Evolutionary conservation across 2,113 vertebrate genomes (phyloP).

Genomic region (Burhinus oedicnemus): DNA sequence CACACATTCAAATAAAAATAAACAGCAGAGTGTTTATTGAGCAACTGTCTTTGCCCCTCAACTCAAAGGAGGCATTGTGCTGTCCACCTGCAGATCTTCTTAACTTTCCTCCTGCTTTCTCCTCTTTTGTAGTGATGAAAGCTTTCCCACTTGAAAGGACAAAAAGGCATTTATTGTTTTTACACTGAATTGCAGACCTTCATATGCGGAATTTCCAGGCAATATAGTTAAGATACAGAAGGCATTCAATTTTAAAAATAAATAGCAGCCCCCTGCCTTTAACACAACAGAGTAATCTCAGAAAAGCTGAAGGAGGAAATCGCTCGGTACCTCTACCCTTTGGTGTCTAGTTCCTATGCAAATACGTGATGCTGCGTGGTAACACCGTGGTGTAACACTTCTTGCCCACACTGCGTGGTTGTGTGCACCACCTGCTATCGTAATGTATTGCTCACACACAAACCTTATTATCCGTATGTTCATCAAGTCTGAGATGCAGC

Average conservation of each 20-base stretch:
- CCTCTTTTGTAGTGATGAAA: neutral
- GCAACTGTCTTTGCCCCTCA: neutral
- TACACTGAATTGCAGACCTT: neutral
- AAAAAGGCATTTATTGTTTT: neutral
- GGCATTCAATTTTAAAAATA: neutral
- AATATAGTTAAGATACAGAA: neutral
- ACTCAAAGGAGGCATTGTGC: slow-evolving; percentile 40
- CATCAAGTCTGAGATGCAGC: neutral
- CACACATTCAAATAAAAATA: neutral
- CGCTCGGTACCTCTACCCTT: neutral
- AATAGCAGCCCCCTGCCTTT: neutral
- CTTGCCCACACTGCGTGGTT: neutral
- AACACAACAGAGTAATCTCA: neutral
- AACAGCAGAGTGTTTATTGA: slow-evolving; percentile 13
- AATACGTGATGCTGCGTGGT: neutral
- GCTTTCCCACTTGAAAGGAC: neutral
- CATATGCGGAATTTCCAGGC: neutral
- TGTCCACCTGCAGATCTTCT: slow-evolving; percentile 44
- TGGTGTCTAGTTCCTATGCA: neutral
- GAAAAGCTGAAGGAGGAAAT: neutral
- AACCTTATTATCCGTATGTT: neutral
- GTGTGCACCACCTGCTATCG: neutral
- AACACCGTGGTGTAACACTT: neutral
- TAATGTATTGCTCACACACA: fast-evolving
- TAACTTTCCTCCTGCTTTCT: slow-evolving; percentile 14